Conservation (phyloP, 2,888 invertebrate species). For the Leistus spinibarbis region DNA sequence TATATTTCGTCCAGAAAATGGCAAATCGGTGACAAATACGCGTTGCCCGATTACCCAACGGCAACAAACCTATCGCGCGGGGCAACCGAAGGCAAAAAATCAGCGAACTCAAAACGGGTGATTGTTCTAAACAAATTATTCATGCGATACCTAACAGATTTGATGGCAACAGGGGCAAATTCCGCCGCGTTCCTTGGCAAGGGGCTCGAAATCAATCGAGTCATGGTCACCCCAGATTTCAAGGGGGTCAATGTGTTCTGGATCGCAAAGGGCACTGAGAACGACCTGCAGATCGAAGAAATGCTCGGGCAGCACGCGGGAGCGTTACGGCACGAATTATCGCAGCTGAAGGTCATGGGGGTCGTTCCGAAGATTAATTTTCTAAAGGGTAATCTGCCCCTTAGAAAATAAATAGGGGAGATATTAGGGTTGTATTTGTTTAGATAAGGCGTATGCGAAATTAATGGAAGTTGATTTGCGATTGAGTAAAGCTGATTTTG, state of each 20-base stretch:
- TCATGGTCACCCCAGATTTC: constrained; percentile 71
- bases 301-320: constrained; percentile 64
- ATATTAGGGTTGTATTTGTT: constrained; percentile 35
- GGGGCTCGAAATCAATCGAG: constrained; percentile 76
- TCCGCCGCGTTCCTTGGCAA: constrained; percentile 66
- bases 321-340: constrained; percentile 72
- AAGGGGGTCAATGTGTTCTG: constrained; percentile 73
- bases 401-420: neutral
- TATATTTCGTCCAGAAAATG: constrained; percentile 15
- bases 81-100: constrained; percentile 59
- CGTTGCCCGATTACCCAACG: constrained; percentile 44
- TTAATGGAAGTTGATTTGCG: constrained; percentile 66
- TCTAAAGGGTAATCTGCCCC: constrained; percentile 63
- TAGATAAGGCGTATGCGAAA: constrained; percentile 65
- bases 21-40: constrained; percentile 1
- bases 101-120: constrained; percentile 64
- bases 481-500: constrained; percentile 69
- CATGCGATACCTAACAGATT: constrained; percentile 79
- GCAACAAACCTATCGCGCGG: constrained; percentile 53
- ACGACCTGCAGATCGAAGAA: constrained; percentile 62
- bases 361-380: constrained; percentile 76
- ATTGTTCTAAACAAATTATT: constrained; percentile 79
- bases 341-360: constrained; percentile 75
- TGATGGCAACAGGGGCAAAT: constrained; percentile 74
- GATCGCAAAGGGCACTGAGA: constrained; percentile 63